Percentiles rank a stretch among this genome's conserved stretches.
Evolutionary conservation across 2,888 invertebrate genomes (phyloP).

Genomic region (Perdita meconis): DNA sequence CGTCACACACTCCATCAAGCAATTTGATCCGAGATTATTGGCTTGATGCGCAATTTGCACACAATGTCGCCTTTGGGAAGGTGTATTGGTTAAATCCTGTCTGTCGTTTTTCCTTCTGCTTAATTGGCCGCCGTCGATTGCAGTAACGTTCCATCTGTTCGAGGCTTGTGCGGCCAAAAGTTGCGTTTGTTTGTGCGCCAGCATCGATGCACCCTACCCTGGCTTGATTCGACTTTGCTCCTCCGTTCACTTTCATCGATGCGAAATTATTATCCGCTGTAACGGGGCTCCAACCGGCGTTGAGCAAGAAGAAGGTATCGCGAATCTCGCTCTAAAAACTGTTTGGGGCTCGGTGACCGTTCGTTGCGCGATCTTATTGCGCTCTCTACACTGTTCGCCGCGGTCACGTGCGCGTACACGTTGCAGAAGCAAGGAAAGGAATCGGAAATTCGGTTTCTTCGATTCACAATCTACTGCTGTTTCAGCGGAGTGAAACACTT

Average conservation of each 20-base stretch:
- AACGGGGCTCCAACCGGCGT: conserved; percentile 30
- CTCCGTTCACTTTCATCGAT: conserved; percentile 64
- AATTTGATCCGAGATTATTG: background rate
- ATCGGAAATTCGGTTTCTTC: conserved; percentile 4
- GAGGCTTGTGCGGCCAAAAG: background rate
- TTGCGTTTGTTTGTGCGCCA: background rate
- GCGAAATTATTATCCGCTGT: conserved; percentile 53
- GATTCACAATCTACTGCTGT: background rate
- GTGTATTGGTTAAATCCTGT: background rate
- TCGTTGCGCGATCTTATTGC: conserved; percentile 37
- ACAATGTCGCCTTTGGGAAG: background rate
- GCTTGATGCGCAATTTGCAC: conserved; percentile 9
- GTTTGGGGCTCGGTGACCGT: conserved; percentile 26
- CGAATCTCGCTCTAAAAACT: conserved; percentile 46
- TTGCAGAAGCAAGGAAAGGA: background rate
- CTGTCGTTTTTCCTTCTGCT: background rate
- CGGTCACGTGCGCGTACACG: conserved; percentile 20
- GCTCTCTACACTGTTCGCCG: background rate
- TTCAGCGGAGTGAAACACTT: no score
- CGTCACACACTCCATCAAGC: no score
- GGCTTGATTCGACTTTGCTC: background rate
- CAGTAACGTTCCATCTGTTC: background rate
- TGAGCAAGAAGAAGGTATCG: conserved; percentile 71
- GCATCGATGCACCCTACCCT: conserved; percentile 45
- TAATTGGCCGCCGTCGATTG: background rate